Conservation (phyloP, 2,888 invertebrate genomes). For the Ectemnius continuus region DNA sequence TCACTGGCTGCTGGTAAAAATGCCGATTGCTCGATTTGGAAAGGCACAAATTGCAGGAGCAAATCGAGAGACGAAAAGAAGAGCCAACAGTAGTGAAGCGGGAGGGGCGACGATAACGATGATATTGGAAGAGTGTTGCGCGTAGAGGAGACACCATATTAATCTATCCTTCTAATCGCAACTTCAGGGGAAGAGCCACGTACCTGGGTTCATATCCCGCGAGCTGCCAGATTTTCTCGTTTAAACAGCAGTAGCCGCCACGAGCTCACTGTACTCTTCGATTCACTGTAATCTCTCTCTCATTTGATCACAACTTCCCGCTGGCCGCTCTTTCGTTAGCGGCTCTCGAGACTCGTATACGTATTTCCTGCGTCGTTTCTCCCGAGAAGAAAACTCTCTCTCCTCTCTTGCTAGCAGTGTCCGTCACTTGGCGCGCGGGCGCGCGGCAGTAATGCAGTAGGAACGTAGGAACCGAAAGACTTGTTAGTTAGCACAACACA, state of each 20-base stretch:
- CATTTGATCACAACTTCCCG: background rate
- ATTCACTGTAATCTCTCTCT: constrained; percentile 32
- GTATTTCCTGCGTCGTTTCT: too few species aligned
- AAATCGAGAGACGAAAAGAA: background rate
- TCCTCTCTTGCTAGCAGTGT: constrained; percentile 34
- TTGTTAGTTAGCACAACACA: constrained; percentile 44
- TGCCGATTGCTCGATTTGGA: background rate
- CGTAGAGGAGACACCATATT: too few species aligned
- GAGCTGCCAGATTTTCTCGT: constrained; percentile 68
- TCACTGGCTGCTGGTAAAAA: background rate
- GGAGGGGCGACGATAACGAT: background rate
- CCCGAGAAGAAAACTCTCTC: constrained; percentile 2
- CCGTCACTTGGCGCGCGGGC: constrained; percentile 17
- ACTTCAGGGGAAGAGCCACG: constrained; percentile 54
- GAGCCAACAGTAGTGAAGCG: background rate
- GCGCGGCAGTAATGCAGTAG: constrained; percentile 15
- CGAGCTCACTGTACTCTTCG: constrained; percentile 45
- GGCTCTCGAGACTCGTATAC: too few species aligned
- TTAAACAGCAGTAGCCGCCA: constrained; percentile 43
- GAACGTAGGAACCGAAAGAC: constrained; percentile 35
- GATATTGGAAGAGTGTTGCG: background rate
- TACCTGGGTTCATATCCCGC: constrained; percentile 77
- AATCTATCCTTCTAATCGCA: constrained; percentile 8
- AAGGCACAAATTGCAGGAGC: background rate
- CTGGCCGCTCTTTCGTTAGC: too few species aligned